A percentile compares a stretch with the other conserved stretches of the same genome.
phyloP scores from a whole-genome alignment of 1,140 invertebrate species.

The Meloidogyne floridensis region DNA sequence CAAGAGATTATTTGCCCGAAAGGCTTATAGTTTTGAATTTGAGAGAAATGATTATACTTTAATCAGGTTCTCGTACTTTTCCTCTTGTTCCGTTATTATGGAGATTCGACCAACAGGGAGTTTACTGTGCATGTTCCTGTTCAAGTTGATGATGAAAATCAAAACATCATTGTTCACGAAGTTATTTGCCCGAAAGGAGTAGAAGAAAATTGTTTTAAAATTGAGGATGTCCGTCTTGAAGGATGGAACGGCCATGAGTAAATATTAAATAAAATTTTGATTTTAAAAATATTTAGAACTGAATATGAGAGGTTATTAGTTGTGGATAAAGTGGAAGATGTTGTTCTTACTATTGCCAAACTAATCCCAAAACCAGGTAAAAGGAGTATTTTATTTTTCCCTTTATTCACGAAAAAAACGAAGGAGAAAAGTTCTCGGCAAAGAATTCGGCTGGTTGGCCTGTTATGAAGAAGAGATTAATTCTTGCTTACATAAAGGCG shows the following conservation, averaged over 20 bases:
- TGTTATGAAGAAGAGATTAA: not conserved
- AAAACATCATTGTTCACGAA: conserved; percentile 2
- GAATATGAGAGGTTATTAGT: conserved; percentile 17
- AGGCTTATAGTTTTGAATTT: too few relatives aligned
- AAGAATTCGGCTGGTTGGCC: conserved; percentile 12
- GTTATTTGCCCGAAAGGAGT: conserved; percentile 11
- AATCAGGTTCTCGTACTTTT: not conserved
- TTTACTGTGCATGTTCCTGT: not conserved
- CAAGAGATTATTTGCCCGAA: too few relatives aligned
- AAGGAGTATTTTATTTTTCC: not conserved
- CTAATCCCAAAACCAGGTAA: conserved; percentile 16
- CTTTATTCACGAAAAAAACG: not conserved
- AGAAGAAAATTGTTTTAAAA: conserved; percentile 19
- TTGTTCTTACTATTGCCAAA: not conserved
- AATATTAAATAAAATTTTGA: not conserved
- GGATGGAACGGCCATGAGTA: not conserved
- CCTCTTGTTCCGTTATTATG: not conserved
- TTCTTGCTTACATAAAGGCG: not conserved
- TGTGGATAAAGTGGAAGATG: not conserved
- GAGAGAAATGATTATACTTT: too few relatives aligned
- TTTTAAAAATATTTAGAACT: not conserved
- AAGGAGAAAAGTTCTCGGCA: not conserved
- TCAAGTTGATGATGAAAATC: not conserved
- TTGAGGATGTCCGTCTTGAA: conserved; percentile 16
- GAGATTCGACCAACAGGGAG: not conserved